A percentile compares a stretch with the other conserved stretches of the same genome.
Evolutionary conservation across 2,797 vertebrate genomes (phyloP).

Genomic region (Babyrousa celebensis): DNA sequence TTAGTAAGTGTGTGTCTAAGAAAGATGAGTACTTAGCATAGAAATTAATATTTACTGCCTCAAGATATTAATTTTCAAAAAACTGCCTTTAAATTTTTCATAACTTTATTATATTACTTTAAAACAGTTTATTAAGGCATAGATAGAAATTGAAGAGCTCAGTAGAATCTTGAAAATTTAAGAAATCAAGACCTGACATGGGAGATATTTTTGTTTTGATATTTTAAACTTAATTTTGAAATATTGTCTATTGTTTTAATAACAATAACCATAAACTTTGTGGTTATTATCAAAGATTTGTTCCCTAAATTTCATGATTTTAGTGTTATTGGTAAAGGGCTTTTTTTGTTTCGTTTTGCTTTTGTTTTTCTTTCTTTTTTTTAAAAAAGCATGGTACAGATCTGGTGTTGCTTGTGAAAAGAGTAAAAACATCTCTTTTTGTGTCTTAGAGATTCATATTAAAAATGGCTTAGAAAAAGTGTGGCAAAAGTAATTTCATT

Average conservation of each 20-base stretch:
- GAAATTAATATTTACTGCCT: background rate
- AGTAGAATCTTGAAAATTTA: background rate
- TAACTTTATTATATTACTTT: background rate
- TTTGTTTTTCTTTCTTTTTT: background rate
- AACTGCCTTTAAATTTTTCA: background rate
- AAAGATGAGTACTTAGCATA: background rate
- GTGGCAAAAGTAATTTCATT: background rate
- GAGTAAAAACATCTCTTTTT: background rate
- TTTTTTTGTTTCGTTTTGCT: too few species aligned
- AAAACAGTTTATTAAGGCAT: background rate
- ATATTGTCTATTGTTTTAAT: background rate
- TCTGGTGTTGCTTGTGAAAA: background rate
- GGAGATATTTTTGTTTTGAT: background rate
- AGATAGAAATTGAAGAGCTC: background rate
- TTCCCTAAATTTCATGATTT: background rate
- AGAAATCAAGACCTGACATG: background rate
- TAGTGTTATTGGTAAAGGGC: background rate
- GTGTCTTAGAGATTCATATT: background rate
- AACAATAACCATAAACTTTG: background rate
- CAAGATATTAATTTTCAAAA: background rate
- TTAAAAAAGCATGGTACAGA: background rate
- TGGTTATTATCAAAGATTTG: background rate
- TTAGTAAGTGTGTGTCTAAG: background rate
- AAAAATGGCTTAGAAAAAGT: background rate
- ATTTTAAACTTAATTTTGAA: background rate